Evolutionary conservation across 1,140 invertebrate genomes (phyloP), one percentile per base, ranked within the genome.

Genomic region (Reticulitermes speratus): DNA sequence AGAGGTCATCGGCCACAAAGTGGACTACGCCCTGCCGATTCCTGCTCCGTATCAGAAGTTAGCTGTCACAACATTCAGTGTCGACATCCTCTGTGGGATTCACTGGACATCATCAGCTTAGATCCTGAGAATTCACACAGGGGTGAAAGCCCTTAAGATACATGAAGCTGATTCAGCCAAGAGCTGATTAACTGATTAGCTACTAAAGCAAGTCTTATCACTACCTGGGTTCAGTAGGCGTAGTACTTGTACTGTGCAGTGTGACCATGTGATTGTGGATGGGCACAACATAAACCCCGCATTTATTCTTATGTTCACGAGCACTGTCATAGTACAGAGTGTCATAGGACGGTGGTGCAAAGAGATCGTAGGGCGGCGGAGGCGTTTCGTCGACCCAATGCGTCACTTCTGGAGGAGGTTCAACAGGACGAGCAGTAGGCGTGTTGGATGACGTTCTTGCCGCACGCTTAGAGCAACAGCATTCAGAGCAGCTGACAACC

Each of bases 341-440:
- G 84, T 94, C 93, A 89, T 94, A 94, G 7, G 92, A 90, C 1
- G 93, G 93, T 1, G 93, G 93, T 14, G 93, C 93, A 87, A 94
- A 94, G 9, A 93, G 88, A 86, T 94, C 92, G 89, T 94, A 94
- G 0, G 93, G 92, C 0, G 93, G 93, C 6, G 93, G 93, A 6
- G 93, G 92, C 84, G 82, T 65, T 81, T 65, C 89, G n/a, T 75
- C 7, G 25, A 75, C 25, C 65, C 65, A 75, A 2, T 75, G 65
- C 25, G 65, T 75, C n/a, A 30, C 65, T 88, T 3, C 90, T 88
- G 84, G 90, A 90, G 9, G 88, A 87, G 87, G 90, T 90, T 0
- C 90, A 88, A 2, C 90, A 88, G 44, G 88, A 87, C 5, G 90
- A 25, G 2, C 90, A 88, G 12, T 90, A 87, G 23, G 89, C 89